Conservation (phyloP, 2,888 invertebrate genomes). For the Tachina lurida region DNA sequence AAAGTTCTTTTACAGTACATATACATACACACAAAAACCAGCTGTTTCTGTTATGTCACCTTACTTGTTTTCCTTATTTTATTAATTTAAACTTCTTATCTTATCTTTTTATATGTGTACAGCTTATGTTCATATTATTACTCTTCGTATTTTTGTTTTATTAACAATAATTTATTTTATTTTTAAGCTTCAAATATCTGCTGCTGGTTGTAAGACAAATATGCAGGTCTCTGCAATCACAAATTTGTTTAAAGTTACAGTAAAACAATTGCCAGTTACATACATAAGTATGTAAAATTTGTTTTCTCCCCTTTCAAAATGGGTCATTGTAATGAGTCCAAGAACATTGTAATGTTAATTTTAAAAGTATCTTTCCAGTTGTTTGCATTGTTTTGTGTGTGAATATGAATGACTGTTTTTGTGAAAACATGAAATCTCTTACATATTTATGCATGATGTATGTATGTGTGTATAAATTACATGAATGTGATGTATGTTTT, state of each 20-base stretch:
- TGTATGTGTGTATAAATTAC: too few relatives aligned
- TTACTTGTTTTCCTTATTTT: too few relatives aligned
- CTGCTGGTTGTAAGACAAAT: neutral
- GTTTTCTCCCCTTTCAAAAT: neutral
- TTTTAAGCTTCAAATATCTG: too few relatives aligned
- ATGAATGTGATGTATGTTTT: slow-evolving; percentile 10
- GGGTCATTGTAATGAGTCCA: neutral
- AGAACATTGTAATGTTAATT: neutral
- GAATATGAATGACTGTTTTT: neutral
- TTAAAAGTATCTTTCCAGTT: neutral
- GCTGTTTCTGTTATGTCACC: too few relatives aligned
- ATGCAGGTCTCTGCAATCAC: neutral
- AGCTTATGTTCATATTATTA: too few relatives aligned
- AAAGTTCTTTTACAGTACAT: too few relatives aligned
- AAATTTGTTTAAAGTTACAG: neutral
- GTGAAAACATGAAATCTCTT: slow-evolving; percentile 12
- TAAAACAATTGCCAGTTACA: neutral
- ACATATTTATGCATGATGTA: neutral
- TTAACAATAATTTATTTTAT: too few relatives aligned
- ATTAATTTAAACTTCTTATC: too few relatives aligned
- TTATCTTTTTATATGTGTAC: too few relatives aligned
- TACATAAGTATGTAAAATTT: neutral
- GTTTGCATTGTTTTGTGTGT: neutral
- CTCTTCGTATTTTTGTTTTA: too few relatives aligned
- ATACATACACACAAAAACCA: too few relatives aligned